Base-by-base conservation (phyloP, 2,113 vertebrate species). In the Xerus inauris region DNA sequence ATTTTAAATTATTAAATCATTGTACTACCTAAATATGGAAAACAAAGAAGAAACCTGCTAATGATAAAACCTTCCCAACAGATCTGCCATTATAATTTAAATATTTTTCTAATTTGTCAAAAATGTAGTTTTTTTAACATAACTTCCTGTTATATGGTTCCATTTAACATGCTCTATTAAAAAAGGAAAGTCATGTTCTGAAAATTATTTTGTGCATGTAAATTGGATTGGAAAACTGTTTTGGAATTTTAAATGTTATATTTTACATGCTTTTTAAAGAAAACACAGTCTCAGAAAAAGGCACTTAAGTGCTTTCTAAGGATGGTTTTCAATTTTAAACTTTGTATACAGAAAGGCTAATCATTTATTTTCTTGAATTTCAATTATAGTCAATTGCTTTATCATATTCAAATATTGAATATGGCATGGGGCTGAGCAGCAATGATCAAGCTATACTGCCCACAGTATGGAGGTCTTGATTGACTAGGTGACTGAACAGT, bases 351-450 rank as follows among this genome's bases (percentile, higher is more conserved):
- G 67, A 94, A 89, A 14, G 2, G 1, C 3, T 86, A 62, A 22
- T 64, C 42, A 62, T 77, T 96, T 85, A 0, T 73, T 97, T 95
- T 89, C 11, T 93, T 96, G 72, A 95, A 80, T 82, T 90, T 91
- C 12, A 84, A 19, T 92, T 83, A 69, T 8, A 93, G 3, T 65
- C 17, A 5, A 83, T 83, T 83, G 54, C 28, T 89, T 85, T 90
- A 83, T 86, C 47, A 82, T 88, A 79, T 62, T 24, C 30, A 95
- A 79, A 77, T 75, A 88, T 4, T 79, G 3, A 86, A 17, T 54
- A 90, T 0, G 81, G 30, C 35, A 35, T 69, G 40, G 77, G 4
- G 24, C 8, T 94, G 8, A 89, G 35, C 38, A 95, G 47, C 79
- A 35, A 96, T 64, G 35, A 73, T 54, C 54, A 95, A 95, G 64